Percentiles rank a stretch among this genome's conserved stretches.
phyloP scores from a whole-genome alignment of 2,888 invertebrate genomes.

The Sabatieria punctata region DNA sequence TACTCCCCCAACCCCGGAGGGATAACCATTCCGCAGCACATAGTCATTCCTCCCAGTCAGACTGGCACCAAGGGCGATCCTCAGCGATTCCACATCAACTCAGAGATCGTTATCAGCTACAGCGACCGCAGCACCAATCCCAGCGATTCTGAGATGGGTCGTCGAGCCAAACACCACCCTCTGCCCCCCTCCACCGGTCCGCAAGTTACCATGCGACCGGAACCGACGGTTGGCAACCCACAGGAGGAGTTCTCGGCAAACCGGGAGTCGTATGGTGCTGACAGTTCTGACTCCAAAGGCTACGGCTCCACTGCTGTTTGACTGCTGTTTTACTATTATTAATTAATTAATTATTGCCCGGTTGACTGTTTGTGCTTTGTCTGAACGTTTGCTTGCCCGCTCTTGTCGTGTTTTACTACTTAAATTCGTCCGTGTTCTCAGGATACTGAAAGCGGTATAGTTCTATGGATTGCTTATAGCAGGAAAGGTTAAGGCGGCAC shows the following conservation, averaged over 20 bases:
- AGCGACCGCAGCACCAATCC: conserved; percentile 1
- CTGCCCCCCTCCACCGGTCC: background rate
- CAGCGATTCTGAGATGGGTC: background rate
- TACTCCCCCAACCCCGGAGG: conserved; percentile 8
- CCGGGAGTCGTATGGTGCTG: background rate
- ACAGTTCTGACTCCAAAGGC: background rate
- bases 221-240: background rate
- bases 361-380: no score
- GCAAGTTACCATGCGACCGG: no score
- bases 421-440: no score
- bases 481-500: no score
- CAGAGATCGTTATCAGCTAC: conserved; percentile 29
- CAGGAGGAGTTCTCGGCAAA: background rate
- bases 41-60: conserved; percentile 23
- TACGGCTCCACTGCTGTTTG: background rate
- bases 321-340: background rate
- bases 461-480: no score
- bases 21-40: conserved; percentile 26
- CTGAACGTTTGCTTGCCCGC: no score
- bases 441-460: no score
- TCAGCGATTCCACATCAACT: conserved; percentile 22
- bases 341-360: no score
- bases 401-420: no score
- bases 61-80: conserved; percentile 11
- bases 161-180: background rate